Conservation (phyloP, 2,888 invertebrate species). For the Caenorhabditis sinica region DNA sequence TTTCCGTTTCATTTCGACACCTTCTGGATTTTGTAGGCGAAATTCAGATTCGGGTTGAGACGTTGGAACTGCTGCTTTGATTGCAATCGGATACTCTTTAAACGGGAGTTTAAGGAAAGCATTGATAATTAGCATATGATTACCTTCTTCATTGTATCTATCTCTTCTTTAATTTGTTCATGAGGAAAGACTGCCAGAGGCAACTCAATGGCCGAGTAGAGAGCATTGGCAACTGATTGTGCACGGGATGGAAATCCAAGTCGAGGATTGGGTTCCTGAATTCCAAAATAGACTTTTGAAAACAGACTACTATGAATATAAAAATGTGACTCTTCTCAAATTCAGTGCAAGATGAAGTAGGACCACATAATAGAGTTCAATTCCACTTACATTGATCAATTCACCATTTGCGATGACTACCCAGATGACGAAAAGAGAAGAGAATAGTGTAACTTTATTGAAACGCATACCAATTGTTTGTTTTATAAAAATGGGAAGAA, state of each 20-base stretch:
- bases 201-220: conserved; percentile 49
- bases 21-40: background rate
- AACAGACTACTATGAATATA: too few relatives aligned
- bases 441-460: conserved; percentile 42
- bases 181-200: conserved; percentile 31
- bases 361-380: background rate
- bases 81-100: conserved; percentile 8
- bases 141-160: conserved; percentile 16
- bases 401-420: background rate
- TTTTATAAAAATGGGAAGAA: conserved; percentile 12
- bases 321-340: background rate
- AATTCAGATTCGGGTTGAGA: background rate
- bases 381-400: conserved; percentile 22
- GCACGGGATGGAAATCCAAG: conserved; percentile 24
- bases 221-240: conserved; percentile 41
- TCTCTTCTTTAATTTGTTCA: conserved; percentile 28
- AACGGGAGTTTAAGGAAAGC: background rate
- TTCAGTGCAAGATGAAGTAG: background rate
- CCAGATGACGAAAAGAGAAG: background rate
- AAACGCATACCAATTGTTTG: conserved; percentile 37
- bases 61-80: background rate
- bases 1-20: background rate
- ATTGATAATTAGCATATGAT: background rate
- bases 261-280: conserved; percentile 26
- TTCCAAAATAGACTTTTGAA: background rate